phyloP scores from a whole-genome alignment of 2,888 invertebrate species.

The Gari tellinella region DNA sequence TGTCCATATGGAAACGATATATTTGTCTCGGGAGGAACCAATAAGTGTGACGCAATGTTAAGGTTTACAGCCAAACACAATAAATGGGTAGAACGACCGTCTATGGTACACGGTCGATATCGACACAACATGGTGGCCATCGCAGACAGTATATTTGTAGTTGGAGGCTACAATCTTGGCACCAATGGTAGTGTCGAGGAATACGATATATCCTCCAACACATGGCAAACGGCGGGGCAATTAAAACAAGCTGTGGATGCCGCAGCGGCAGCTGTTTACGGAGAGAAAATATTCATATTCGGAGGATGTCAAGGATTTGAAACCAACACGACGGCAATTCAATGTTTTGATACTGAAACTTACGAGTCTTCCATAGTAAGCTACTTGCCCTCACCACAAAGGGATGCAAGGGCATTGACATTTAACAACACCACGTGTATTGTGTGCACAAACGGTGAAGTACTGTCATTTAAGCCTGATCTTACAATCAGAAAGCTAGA shows the following conservation, averaged over 20 bases:
- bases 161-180: conserved; percentile 64
- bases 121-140: conserved; percentile 65
- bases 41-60: conserved; percentile 34
- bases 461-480: conserved; percentile 46
- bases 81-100: conserved; percentile 56
- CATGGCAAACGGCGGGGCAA: conserved; percentile 58
- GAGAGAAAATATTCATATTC: conserved; percentile 58
- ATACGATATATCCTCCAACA: conserved; percentile 54
- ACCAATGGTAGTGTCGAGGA: conserved; percentile 59
- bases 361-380: conserved; percentile 46
- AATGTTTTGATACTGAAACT: conserved; percentile 59
- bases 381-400: conserved; percentile 54
- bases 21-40: conserved; percentile 62
- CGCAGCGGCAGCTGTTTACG: conserved; percentile 48
- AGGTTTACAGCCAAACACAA: conserved; percentile 58
- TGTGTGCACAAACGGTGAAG: conserved; percentile 53
- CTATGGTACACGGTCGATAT: conserved; percentile 54
- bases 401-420: conserved; percentile 45
- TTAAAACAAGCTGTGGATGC: conserved; percentile 57
- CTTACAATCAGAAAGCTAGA: conserved; percentile 25
- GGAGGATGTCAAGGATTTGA: conserved; percentile 63
- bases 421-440: conserved; percentile 47
- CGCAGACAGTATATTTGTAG: conserved; percentile 38
- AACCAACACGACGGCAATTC: conserved; percentile 52
- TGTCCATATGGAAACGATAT: conserved; percentile 66